Conservation (phyloP, 2,888 invertebrate genomes). For the Exocentrus adspersus region DNA sequence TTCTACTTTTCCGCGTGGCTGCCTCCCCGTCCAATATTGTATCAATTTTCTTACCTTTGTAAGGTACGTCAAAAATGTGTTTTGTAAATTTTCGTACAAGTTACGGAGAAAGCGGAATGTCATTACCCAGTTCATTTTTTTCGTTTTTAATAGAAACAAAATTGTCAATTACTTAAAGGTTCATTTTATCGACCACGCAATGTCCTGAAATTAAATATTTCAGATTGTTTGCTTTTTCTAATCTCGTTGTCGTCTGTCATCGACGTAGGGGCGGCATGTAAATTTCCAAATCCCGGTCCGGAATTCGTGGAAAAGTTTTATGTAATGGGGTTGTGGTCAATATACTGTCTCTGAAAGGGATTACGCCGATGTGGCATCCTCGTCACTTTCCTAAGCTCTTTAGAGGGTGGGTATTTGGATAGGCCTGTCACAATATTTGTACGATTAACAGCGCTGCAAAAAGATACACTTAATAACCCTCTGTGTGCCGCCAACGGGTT, state of each 20-base stretch:
- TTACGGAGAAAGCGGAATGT: background rate
- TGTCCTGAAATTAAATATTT: no score
- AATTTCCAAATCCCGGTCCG: background rate
- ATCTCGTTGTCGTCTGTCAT: no score
- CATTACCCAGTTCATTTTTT: background rate
- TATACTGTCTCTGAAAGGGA: slow-evolving; percentile 1
- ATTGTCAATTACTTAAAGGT: no score
- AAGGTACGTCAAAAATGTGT: background rate
- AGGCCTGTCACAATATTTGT: slow-evolving; percentile 29
- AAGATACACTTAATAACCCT: slow-evolving; percentile 14
- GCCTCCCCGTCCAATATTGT: background rate
- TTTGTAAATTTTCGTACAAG: slow-evolving; percentile 5
- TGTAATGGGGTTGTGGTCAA: slow-evolving; percentile 5
- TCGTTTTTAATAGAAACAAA: background rate
- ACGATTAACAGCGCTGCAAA: slow-evolving; percentile 21
- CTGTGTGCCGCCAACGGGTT: background rate
- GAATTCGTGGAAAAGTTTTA: slow-evolving; percentile 4
- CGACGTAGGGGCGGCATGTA: background rate
- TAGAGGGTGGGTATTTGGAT: slow-evolving; percentile 14
- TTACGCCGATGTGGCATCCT: slow-evolving; percentile 15
- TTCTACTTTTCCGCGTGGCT: slow-evolving; percentile 9
- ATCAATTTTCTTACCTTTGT: slow-evolving; percentile 2
- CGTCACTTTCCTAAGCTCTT: slow-evolving; percentile 16
- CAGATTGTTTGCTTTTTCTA: no score
- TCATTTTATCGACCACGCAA: no score